Evolutionary conservation across 2,888 invertebrate species (phyloP).

Genomic region (Leistus spinibarbis): DNA sequence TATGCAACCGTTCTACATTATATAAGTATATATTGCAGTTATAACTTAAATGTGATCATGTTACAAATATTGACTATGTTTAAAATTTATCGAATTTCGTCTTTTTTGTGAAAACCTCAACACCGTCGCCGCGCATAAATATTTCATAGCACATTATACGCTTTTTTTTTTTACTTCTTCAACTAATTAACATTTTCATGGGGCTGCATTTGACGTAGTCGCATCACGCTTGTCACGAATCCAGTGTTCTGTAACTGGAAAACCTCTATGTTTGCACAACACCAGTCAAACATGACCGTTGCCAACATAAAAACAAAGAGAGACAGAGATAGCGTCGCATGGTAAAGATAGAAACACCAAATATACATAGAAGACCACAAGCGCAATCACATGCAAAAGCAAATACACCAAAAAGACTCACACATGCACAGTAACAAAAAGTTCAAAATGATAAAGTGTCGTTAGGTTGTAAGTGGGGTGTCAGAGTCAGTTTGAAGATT

Average conservation of each 20-base stretch:
- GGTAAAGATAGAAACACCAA: too few relatives aligned
- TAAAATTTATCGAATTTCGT: too few relatives aligned
- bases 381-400: slow-evolving; percentile 1
- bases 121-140: not conserved
- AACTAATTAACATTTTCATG: slow-evolving; percentile 2
- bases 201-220: not conserved
- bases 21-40: too few relatives aligned
- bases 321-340: not conserved
- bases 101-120: not conserved
- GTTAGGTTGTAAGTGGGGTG: not conserved
- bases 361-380: not conserved
- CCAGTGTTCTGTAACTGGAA: slow-evolving; percentile 12
- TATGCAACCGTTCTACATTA: too few relatives aligned
- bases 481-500: too few relatives aligned
- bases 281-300: not conserved
- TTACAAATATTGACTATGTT: too few relatives aligned
- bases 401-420: not conserved
- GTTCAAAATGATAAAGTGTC: not conserved
- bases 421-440: not conserved
- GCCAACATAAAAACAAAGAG: not conserved
- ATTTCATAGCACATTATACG: not conserved
- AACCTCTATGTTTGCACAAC: slow-evolving; percentile 15
- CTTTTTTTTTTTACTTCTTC: not conserved
- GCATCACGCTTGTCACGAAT: slow-evolving; percentile 1
- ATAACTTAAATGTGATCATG: too few relatives aligned